Percentiles rank a stretch among this genome's conserved stretches.
phyloP scores from a whole-genome alignment of 2,113 vertebrate genomes.

The Casuarius casuarius region DNA sequence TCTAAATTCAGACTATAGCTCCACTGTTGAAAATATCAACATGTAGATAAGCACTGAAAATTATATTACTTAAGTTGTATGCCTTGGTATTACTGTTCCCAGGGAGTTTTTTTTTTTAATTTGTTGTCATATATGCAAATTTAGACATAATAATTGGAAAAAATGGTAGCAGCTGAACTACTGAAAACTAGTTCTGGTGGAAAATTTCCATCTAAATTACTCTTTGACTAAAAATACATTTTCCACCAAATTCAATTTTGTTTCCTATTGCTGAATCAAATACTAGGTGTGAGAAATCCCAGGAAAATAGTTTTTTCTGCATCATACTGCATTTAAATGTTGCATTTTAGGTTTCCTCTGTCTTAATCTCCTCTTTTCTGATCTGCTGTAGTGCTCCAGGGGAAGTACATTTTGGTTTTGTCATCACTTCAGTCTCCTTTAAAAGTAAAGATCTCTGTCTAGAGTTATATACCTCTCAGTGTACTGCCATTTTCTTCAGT shows the following conservation, averaged over 20 bases:
- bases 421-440: background rate
- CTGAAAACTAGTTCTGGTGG: background rate
- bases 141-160: background rate
- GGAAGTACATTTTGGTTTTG: background rate
- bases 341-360: background rate
- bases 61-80: background rate
- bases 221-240: background rate
- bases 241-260: background rate
- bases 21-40: background rate
- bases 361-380: background rate
- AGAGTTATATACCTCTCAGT: accelerated
- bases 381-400: background rate
- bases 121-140: background rate
- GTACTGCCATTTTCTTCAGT: background rate
- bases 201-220: background rate
- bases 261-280: background rate
- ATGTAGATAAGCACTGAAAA: background rate
- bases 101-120: accelerated
- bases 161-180: background rate
- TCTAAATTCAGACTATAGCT: background rate
- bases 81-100: background rate
- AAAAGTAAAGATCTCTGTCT: background rate
- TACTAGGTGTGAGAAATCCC: background rate
- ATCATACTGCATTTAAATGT: background rate
- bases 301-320: background rate